Conservation (phyloP, 2,888 invertebrate genomes). For the Dione juno region DNA sequence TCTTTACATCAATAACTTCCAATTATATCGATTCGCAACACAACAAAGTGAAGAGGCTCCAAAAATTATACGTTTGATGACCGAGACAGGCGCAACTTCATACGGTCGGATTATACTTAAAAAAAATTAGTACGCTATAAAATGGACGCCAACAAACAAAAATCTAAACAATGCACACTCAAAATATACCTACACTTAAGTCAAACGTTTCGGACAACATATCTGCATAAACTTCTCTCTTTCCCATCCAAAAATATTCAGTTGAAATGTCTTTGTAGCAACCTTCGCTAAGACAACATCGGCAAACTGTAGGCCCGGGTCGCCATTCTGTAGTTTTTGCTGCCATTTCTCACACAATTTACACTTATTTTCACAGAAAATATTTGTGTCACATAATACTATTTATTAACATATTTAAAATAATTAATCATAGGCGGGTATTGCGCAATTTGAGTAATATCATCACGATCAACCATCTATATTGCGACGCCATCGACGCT, state of each 20-base stretch:
- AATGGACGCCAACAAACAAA: slow-evolving; percentile 59
- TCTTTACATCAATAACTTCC: background rate
- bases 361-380: slow-evolving; percentile 57
- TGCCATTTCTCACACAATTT: slow-evolving; percentile 63
- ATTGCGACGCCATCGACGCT: slow-evolving; percentile 38
- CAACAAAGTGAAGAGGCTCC: slow-evolving; percentile 48
- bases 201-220: slow-evolving; percentile 73
- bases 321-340: slow-evolving; percentile 71
- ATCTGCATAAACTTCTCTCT: slow-evolving; percentile 75
- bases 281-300: slow-evolving; percentile 75
- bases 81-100: slow-evolving; percentile 44
- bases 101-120: slow-evolving; percentile 53
- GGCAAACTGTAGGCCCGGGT: slow-evolving; percentile 75
- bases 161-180: slow-evolving; percentile 37
- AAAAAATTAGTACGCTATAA: slow-evolving; percentile 51
- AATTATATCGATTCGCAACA: slow-evolving; percentile 53
- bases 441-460: slow-evolving; percentile 30
- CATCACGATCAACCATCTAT: slow-evolving; percentile 35
- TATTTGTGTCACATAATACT: slow-evolving; percentile 50
- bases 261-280: slow-evolving; percentile 80
- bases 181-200: slow-evolving; percentile 62
- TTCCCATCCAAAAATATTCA: slow-evolving; percentile 81
- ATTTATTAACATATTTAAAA: slow-evolving; percentile 47
- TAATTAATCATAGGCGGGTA: slow-evolving; percentile 33
- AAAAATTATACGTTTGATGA: slow-evolving; percentile 37